Percentiles rank a stretch among this genome's conserved stretches.
Conservation (phyloP, 2,888 invertebrate genomes). For the Eudemis profundana region DNA sequence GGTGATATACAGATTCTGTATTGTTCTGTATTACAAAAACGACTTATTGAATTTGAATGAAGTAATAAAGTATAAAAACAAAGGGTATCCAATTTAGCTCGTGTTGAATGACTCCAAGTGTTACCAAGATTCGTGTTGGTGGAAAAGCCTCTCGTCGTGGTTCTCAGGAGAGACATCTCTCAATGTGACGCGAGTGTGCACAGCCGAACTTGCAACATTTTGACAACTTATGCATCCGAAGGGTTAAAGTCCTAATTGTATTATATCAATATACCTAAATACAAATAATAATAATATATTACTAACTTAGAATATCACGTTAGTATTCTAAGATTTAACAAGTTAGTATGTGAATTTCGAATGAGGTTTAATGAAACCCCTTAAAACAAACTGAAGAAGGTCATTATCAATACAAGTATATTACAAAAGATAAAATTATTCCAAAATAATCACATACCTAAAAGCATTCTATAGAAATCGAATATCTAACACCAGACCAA, state of each 20-base stretch:
- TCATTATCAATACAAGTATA: conserved; percentile 49
- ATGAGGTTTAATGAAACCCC: conserved; percentile 61
- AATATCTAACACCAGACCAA: conserved; percentile 46
- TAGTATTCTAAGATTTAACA: conserved; percentile 37
- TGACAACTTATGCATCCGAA: no score
- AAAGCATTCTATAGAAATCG: conserved; percentile 42
- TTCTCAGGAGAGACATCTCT: no score
- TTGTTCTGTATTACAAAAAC: no score
- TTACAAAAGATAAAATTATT: conserved; percentile 46
- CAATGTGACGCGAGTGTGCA: no score
- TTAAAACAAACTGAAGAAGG: conserved; percentile 47
- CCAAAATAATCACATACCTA: conserved; percentile 44
- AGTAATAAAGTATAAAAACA: no score
- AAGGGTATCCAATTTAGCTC: no score
- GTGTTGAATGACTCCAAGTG: no score
- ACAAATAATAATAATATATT: conserved; percentile 41
- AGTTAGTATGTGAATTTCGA: conserved; percentile 42
- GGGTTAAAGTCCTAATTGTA: conserved; percentile 31
- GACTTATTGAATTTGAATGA: no score
- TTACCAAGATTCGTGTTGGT: no score
- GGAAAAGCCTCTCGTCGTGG: no score
- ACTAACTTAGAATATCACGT: conserved; percentile 43
- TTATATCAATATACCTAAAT: conserved; percentile 35
- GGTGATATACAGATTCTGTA: no score
- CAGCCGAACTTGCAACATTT: no score